Evolutionary conservation across 1,140 invertebrate genomes (phyloP).

Genomic region (Leptinotarsa lineolata): DNA sequence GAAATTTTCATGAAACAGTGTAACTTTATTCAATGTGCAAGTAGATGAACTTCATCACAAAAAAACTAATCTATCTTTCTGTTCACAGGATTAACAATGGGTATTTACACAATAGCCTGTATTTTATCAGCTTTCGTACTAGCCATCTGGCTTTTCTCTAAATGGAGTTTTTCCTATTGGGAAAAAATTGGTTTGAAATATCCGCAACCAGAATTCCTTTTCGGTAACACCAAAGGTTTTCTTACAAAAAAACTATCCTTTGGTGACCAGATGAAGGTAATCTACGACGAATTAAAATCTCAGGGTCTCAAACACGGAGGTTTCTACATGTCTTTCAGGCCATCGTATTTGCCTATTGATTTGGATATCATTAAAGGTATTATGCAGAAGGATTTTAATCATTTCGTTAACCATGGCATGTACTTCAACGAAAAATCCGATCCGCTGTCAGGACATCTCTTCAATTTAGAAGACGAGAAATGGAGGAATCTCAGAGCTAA

Average conservation of each 20-base stretch:
- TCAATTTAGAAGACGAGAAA: conserved; percentile 54
- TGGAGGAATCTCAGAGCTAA: conserved; percentile 59
- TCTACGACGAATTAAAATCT: conserved; percentile 2
- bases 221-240: conserved; percentile 45
- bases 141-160: background rate
- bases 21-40: too few species aligned
- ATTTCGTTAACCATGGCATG: conserved; percentile 57
- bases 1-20: too few species aligned
- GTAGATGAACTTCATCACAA: too few species aligned
- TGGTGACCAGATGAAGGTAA: conserved; percentile 29
- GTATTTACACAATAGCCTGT: background rate
- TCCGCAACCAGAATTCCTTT: conserved; percentile 48
- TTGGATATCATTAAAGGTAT: conserved; percentile 58
- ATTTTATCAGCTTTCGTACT: background rate
- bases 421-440: conserved; percentile 56
- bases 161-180: conserved; percentile 50
- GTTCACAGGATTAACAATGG: conserved; percentile 47
- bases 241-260: conserved; percentile 34
- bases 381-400: conserved; percentile 57
- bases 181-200: conserved; percentile 53
- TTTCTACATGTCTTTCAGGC: conserved; percentile 28
- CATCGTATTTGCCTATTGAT: conserved; percentile 50
- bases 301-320: conserved; percentile 32
- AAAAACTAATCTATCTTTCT: too few species aligned
- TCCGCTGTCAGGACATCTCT: conserved; percentile 57